A percentile compares a stretch with the other conserved stretches of the same genome.
phyloP scores from a whole-genome alignment of 2,113 vertebrate species.

The Mungos mungo region DNA sequence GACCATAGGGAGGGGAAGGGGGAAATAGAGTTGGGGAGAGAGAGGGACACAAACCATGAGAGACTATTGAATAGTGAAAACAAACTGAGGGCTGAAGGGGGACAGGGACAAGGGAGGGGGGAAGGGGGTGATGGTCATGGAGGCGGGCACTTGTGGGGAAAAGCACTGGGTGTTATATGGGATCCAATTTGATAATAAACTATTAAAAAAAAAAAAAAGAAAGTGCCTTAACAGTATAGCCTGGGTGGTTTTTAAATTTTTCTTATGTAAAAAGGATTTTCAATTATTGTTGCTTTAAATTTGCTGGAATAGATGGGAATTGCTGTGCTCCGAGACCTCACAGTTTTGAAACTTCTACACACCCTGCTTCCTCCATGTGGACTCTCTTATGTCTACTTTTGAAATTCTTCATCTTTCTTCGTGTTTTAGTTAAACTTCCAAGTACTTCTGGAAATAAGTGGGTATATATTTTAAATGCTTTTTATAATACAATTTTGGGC shows the following conservation, averaged over 20 bases:
- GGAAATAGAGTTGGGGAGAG: too few species aligned
- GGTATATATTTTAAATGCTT: neutral
- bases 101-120: too few species aligned
- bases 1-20: too few species aligned
- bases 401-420: conserved; percentile 25
- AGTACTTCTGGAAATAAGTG: conserved; percentile 30
- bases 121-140: too few species aligned
- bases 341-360: neutral
- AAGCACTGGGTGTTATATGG: too few species aligned
- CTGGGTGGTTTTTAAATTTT: neutral
- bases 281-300: neutral
- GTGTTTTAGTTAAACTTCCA: neutral
- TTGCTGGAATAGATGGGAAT: neutral
- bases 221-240: neutral
- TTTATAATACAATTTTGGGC: conserved; percentile 3
- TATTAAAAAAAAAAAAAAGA: too few species aligned
- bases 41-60: too few species aligned
- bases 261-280: neutral
- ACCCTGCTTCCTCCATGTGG: neutral
- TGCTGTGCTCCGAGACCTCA: neutral
- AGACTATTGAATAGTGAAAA: too few species aligned
- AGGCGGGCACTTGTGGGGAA: too few species aligned
- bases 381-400: neutral
- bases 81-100: too few species aligned
- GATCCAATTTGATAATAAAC: too few species aligned